Evolutionary conservation across 2,797 vertebrate species (phyloP), one percentile per base, ranked within the genome.

Genomic region (Chaenodraco wilsoni): DNA sequence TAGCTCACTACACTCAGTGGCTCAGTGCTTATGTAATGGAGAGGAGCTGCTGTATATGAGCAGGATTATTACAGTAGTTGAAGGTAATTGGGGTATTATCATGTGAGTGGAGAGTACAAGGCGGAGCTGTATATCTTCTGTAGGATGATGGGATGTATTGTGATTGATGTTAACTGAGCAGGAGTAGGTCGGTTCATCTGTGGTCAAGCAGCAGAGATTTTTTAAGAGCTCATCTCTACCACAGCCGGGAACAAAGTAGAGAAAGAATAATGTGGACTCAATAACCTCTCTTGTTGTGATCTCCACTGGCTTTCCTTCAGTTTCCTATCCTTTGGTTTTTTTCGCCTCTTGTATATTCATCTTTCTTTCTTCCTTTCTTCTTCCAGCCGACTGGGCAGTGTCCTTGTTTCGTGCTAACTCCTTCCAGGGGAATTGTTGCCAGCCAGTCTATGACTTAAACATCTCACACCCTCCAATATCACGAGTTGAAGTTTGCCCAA

Each of bases 1-100:
- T 81, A 84, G 69, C 73, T 88, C 81, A 60, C 58, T 54, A n/a
- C 64, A 41, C 77, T 85, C 63, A 66, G 70, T 14, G 0, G 44
- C 44, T 70, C 37, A 1, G 40, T 55, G 51, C 66, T 91, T 91
- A 87, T 74, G 70, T 86, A 89, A 93, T 13, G 33, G 37, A 83
- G 78, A 66, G 16, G 75, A 81, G 76, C 82, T 75, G 72, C 57
- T 67, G 69, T 68, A 51, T 73, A 57, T 76, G 69, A 69, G 60
- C 3, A 11, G 68, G 75, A 70, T 70, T 84, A 74, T 76, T 66
- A 79, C 49, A 54, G 65, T 48, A 69, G 74, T 74, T 68, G 69
- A 69, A 62, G 48, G 57, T 72, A 69, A 76, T 64, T 79, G 72
- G 54, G 61, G 50, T 72, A 43, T 74, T 59, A 74, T 84, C 56